Evolutionary conservation across 2,888 invertebrate species (phyloP).

Genomic region (Glyphotaelius pellucidus): DNA sequence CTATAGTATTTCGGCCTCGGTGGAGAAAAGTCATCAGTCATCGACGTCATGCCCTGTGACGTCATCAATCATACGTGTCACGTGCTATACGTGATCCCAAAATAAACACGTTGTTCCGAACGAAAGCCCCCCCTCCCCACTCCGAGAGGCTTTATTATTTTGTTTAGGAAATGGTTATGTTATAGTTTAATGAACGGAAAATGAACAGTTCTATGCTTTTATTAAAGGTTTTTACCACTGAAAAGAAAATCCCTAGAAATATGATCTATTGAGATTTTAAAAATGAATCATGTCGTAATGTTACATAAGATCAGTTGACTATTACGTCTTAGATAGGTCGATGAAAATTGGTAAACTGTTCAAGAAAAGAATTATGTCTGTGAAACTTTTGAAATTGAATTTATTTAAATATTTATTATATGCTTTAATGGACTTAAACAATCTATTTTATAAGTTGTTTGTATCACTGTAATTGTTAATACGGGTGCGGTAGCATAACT

Average conservation of each 20-base stretch:
- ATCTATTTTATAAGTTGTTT: no score
- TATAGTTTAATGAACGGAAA: not conserved
- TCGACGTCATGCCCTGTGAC: constrained; percentile 32
- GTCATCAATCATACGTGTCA: constrained; percentile 45
- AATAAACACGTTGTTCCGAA: constrained; percentile 18
- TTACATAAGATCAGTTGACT: not conserved
- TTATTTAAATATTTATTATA: no score
- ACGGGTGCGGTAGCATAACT: no score
- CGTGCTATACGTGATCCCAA: constrained; percentile 18
- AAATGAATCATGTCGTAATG: not conserved
- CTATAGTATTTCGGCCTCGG: not conserved
- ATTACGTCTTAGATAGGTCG: no score
- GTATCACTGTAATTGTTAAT: no score
- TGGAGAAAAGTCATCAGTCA: constrained; percentile 24
- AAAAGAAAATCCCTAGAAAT: not conserved
- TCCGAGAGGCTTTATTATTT: not conserved
- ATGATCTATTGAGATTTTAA: not conserved
- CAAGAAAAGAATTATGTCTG: no score
- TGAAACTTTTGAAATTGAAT: no score
- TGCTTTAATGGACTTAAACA: no score
- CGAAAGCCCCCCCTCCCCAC: not conserved
- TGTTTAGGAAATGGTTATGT: not conserved
- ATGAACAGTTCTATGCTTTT: not conserved
- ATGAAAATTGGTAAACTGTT: no score
- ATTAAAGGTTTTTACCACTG: not conserved